These are phyloP conservation scores for Acipenser ruthenus DNA, from an alignment of 2,797 vertebrate genomes.

Conservation along the genomic window DNA sequence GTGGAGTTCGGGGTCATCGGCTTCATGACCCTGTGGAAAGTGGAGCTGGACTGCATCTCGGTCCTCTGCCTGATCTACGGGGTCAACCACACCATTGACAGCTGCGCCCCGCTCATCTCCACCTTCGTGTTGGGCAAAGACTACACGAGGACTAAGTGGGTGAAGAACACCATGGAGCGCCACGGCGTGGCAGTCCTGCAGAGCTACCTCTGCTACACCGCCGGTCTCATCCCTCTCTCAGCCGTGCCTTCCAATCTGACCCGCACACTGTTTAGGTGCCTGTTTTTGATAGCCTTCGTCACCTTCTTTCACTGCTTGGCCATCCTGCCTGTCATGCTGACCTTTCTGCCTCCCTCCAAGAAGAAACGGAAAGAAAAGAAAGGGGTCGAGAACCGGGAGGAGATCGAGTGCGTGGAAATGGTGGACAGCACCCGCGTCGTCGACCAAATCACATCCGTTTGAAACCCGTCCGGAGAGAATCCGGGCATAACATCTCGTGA, in stretches of 20 bases:
- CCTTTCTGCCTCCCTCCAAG: constrained; percentile 95
- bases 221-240: constrained; percentile 86
- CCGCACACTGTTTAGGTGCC: constrained; percentile 94
- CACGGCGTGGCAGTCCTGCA: constrained; percentile 93
- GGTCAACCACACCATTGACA: constrained; percentile 91
- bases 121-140: constrained; percentile 90
- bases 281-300: constrained; percentile 92
- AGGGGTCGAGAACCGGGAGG: constrained; percentile 73
- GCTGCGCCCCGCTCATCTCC: constrained; percentile 87
- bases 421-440: constrained; percentile 92
- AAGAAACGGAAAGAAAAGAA: constrained; percentile 73
- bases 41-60: constrained; percentile 93
- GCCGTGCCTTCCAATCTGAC: constrained; percentile 95
- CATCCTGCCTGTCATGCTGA: constrained; percentile 95
- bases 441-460: constrained; percentile 97
- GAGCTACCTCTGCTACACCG: constrained; percentile 89
- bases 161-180: constrained; percentile 87
- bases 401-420: constrained; percentile 97
- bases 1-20: constrained; percentile 96
- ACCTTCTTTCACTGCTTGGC: constrained; percentile 96
- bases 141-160: constrained; percentile 93
- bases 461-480: constrained; percentile 34
- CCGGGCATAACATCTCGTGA: constrained; percentile 12
- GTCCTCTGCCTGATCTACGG: constrained; percentile 93
- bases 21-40: constrained; percentile 97